phyloP scores from a whole-genome alignment of 1,140 invertebrate genomes.

The Drosophila elegans region DNA sequence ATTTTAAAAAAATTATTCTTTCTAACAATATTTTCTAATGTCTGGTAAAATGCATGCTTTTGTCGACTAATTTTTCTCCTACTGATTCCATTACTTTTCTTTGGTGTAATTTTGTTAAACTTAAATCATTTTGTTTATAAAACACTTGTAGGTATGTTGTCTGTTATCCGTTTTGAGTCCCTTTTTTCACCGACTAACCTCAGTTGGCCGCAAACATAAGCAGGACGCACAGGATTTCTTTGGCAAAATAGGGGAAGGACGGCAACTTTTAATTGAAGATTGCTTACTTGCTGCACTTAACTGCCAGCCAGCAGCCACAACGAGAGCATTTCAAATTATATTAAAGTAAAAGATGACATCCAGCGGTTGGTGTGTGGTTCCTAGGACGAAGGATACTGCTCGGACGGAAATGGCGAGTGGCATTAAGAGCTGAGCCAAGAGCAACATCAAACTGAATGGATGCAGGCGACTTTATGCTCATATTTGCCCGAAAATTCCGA shows the following conservation, averaged over 20 bases:
- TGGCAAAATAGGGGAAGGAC: slow-evolving; percentile 5
- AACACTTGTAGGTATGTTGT: slow-evolving; percentile 50
- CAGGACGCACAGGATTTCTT: slow-evolving; percentile 17
- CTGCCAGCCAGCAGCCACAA: slow-evolving; percentile 37
- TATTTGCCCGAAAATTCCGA: slow-evolving; percentile 68
- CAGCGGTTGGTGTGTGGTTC: slow-evolving; percentile 40
- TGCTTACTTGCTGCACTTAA: slow-evolving; percentile 59
- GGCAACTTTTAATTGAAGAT: slow-evolving; percentile 80
- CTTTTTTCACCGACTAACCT: slow-evolving; percentile 17
- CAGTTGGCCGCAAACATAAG: slow-evolving; percentile 23
- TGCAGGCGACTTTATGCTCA: slow-evolving; percentile 72
- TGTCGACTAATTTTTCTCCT: not conserved
- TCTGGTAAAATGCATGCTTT: not conserved
- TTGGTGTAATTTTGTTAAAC: slow-evolving; percentile 58
- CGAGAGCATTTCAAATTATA: slow-evolving; percentile 47
- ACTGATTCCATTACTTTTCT: slow-evolving; percentile 15
- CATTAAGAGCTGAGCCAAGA: slow-evolving; percentile 56
- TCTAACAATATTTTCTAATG: too few relatives aligned
- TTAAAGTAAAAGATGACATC: slow-evolving; percentile 72
- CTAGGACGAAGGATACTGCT: slow-evolving; percentile 1
- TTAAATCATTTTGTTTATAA: slow-evolving; percentile 74
- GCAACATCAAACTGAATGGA: slow-evolving; percentile 59
- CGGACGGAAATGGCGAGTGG: slow-evolving; percentile 8
- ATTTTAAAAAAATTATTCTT: too few relatives aligned
- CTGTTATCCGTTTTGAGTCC: not conserved